Evolutionary conservation across 2,797 vertebrate genomes (phyloP).

Genomic region (Geotrypetes seraphini): DNA sequence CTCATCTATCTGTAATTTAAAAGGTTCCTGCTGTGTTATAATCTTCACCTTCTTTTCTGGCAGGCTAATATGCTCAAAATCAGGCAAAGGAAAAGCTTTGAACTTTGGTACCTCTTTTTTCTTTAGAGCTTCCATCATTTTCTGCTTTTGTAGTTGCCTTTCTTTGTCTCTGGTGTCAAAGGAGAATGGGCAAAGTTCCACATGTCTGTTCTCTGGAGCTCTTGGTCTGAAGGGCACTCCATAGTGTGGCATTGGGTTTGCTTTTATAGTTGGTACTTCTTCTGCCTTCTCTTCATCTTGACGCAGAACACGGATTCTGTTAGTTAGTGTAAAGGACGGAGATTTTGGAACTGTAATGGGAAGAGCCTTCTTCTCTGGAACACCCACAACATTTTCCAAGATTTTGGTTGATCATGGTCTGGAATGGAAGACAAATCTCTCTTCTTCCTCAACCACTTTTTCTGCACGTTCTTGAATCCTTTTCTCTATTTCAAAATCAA

Average conservation of each 20-base stretch:
- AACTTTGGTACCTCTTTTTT: conserved; percentile 78
- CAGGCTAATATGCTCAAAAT: conserved; percentile 67
- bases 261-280: conserved; percentile 51
- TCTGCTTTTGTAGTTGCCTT: conserved; percentile 68
- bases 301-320: conserved; percentile 46
- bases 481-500: conserved; percentile 79
- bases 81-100: conserved; percentile 74
- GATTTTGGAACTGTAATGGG: conserved; percentile 78
- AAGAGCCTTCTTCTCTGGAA: conserved; percentile 72
- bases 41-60: conserved; percentile 78
- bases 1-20: too few relatives aligned
- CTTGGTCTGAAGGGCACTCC: conserved; percentile 82
- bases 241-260: conserved; percentile 70
- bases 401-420: conserved; percentile 75
- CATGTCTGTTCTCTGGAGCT: conserved; percentile 51
- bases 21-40: too few relatives aligned
- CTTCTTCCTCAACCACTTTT: conserved; percentile 60
- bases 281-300: conserved; percentile 64
- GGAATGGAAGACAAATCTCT: conserved; percentile 68
- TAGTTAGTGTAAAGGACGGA: conserved; percentile 77
- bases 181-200: conserved; percentile 85
- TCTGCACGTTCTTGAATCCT: conserved; percentile 71
- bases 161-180: conserved; percentile 80
- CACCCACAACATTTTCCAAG: conserved; percentile 78
- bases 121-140: conserved; percentile 66